Evolutionary conservation across 2,797 vertebrate species (phyloP), one percentile per base, ranked within the genome.

Genomic region (Stomatorhinus walkeri): DNA sequence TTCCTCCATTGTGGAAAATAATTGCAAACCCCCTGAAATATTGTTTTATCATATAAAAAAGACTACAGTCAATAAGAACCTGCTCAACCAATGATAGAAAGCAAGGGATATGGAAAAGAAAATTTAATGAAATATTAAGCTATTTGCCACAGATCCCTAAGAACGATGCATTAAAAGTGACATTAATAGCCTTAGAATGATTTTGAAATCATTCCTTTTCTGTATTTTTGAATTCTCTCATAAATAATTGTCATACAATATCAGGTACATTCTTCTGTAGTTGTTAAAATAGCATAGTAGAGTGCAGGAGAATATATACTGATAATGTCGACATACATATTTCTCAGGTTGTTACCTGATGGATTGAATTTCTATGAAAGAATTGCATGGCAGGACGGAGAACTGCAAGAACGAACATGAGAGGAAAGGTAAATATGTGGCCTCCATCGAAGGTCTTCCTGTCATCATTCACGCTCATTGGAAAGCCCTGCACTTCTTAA

Each of bases 131-230:
- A 24, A 28, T 64, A 40, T 76, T 5, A 76, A 32, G 28, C 4
- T 72, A 72, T 72, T 72, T 56, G 89, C 79, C 92, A 93, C 84
- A 88, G 46, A 91, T 93, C 89, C 90, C 89, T 92, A 91, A 87
- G 89, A 94, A 95, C 94, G 94, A 93, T 94, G 93, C 54, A 40
- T 90, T 91, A 93, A 93, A 92, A 93, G 91, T 91, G 94, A 91
- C 91, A 92, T 86, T 91, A 90, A 90, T 93, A 92, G 93, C 91
- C 88, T 87, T 91, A 89, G 43, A 48, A 83, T 49, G n/a, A 52
- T 85, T 16, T 24, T 28, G 22, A 48, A 83, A 72, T 83, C 3
- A 4, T 24, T 9, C 8, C 12, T 91, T 92, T 95, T 91, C 91
- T 91, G 90, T 90, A 2, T 51, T 52, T 4, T 52, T 40, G 72